A percentile compares a stretch with the other conserved stretches of the same genome.
phyloP scores from a whole-genome alignment of 2,888 invertebrate genomes.

The Horisme vitalbata region DNA sequence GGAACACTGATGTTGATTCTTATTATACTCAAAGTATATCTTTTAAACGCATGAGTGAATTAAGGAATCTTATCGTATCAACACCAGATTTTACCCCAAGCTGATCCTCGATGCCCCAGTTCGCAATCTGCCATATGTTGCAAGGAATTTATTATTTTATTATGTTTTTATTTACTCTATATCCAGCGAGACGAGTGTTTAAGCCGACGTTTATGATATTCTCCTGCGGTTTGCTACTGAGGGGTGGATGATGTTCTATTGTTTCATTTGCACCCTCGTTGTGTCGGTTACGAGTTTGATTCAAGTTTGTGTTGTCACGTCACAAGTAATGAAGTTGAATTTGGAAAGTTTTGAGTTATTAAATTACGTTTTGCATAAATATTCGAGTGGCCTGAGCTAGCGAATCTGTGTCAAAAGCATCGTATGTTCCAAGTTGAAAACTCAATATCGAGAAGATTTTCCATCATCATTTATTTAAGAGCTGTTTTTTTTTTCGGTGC shows the following conservation, averaged over 20 bases:
- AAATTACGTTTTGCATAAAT: too few species aligned
- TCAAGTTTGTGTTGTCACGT: constrained; percentile 43
- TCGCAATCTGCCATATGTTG: constrained; percentile 71
- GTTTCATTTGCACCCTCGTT: constrained; percentile 74
- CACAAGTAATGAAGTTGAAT: constrained; percentile 26
- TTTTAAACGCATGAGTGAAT: not conserved
- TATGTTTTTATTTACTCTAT: constrained; percentile 79
- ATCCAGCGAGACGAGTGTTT: constrained; percentile 78
- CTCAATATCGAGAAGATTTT: too few species aligned
- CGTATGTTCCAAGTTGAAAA: too few species aligned
- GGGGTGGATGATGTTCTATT: constrained; percentile 73
- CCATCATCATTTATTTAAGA: too few species aligned
- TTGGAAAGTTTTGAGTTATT: constrained; percentile 9
- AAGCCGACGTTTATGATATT: constrained; percentile 82
- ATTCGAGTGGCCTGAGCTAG: too few species aligned
- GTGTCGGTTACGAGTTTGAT: constrained; percentile 56
- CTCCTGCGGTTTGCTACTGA: constrained; percentile 71
- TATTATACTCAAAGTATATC: too few species aligned
- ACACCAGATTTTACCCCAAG: constrained; percentile 11
- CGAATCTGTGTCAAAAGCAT: too few species aligned
- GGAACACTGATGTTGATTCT: too few species aligned
- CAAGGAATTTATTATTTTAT: constrained; percentile 79
- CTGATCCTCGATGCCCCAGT: constrained; percentile 7
- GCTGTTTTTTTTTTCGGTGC: too few species aligned
- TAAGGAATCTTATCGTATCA: constrained; percentile 3